phyloP scores from a whole-genome alignment of 2,888 invertebrate genomes.

The Mythimna vitellina region DNA sequence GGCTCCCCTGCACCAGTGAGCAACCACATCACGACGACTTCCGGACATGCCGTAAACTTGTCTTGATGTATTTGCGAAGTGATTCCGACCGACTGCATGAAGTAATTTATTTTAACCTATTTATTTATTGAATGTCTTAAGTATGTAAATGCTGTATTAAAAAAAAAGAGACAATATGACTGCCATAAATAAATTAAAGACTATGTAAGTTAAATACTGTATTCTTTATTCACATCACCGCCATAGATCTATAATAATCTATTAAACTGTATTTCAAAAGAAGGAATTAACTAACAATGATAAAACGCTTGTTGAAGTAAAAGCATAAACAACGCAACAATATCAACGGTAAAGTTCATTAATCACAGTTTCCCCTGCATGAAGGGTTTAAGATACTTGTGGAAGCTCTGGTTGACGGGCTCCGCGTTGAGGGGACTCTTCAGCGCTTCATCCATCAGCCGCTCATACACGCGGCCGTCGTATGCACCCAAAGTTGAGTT shows the following conservation, averaged over 20 bases:
- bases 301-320: not conserved
- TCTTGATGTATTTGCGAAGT: conserved; percentile 85
- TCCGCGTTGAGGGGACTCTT: conserved; percentile 95
- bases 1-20: conserved; percentile 55
- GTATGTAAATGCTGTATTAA: conserved; percentile 27
- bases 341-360: conserved; percentile 9
- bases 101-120: conserved; percentile 69
- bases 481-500: conserved; percentile 94
- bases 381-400: conserved; percentile 94
- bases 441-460: conserved; percentile 94
- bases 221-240: conserved; percentile 49
- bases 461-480: conserved; percentile 96
- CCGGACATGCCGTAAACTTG: conserved; percentile 77
- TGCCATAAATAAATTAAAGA: conserved; percentile 56
- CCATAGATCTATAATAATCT: too few species aligned
- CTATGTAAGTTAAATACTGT: conserved; percentile 27
- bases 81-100: conserved; percentile 71
- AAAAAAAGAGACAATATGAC: conserved; percentile 11
- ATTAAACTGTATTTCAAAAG: not conserved
- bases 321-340: not conserved
- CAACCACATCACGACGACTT: conserved; percentile 87
- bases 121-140: conserved; percentile 60
- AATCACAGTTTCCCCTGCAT: conserved; percentile 93
- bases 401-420: conserved; percentile 94
- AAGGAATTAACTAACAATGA: not conserved